Conservation (phyloP, 2,888 invertebrate genomes). For the Gasteruption jaculator region DNA sequence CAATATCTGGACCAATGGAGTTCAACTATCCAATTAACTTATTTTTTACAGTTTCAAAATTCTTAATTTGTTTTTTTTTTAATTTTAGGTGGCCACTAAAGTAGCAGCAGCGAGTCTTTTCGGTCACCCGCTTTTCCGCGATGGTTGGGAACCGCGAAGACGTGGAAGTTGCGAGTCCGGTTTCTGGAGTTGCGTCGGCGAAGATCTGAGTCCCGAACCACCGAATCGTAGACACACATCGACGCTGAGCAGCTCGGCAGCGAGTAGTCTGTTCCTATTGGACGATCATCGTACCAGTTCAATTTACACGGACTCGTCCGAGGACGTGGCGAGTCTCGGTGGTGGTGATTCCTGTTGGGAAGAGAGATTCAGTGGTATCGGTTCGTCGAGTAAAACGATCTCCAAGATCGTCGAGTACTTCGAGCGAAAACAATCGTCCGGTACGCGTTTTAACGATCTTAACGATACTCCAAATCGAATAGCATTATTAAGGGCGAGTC, state of each 20-base stretch:
- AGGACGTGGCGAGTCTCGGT: conserved; percentile 77
- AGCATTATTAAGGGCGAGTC: conserved; percentile 42
- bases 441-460: conserved; percentile 38
- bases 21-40: not conserved
- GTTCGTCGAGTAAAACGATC: conserved; percentile 56
- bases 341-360: conserved; percentile 74
- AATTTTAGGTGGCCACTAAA: conserved; percentile 44
- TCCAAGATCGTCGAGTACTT: conserved; percentile 86
- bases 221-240: conserved; percentile 47
- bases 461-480: conserved; percentile 40
- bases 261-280: conserved; percentile 57
- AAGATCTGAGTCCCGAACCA: conserved; percentile 60
- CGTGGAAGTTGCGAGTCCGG: conserved; percentile 86
- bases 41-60: not conserved
- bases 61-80: not conserved
- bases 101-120: conserved; percentile 59
- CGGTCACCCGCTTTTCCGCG: conserved; percentile 57
- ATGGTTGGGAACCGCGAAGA: conserved; percentile 57
- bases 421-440: conserved; percentile 62
- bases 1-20: no score
- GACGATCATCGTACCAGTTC: conserved; percentile 71
- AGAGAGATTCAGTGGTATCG: conserved; percentile 59
- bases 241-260: conserved; percentile 54
- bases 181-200: conserved; percentile 83
- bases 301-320: conserved; percentile 82